These are phyloP conservation scores for Toxotes jaculatrix DNA, from an alignment of 2,113 vertebrate species.

Conservation along the genomic window DNA sequence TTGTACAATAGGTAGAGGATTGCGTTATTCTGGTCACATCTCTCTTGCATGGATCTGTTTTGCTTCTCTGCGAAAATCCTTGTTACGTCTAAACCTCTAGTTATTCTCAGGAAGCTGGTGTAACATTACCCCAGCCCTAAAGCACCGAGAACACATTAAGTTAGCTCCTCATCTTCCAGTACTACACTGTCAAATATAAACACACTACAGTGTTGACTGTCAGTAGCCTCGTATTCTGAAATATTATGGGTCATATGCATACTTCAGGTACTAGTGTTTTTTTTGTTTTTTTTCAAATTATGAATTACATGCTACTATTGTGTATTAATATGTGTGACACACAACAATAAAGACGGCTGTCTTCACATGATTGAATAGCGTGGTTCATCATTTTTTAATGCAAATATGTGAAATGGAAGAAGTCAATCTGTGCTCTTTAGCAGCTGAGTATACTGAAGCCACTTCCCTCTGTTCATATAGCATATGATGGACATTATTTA, in stretches of 20 bases:
- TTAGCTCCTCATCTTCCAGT: constrained; percentile 30
- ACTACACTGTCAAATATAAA: constrained; percentile 58
- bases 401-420: constrained; percentile 63
- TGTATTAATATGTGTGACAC: constrained; percentile 30
- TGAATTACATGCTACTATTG: not conserved
- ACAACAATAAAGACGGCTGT: constrained; percentile 45
- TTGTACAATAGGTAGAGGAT: constrained; percentile 46
- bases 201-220: constrained; percentile 31
- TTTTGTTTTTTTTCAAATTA: too few species aligned
- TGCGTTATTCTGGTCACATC: constrained; percentile 37
- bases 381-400: constrained; percentile 75
- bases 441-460: constrained; percentile 56
- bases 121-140: constrained; percentile 49
- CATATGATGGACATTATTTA: constrained; percentile 74
- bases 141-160: constrained; percentile 39
- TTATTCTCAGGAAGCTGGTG: constrained; percentile 50
- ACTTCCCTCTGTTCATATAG: constrained; percentile 42
- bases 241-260: not conserved
- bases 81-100: constrained; percentile 38
- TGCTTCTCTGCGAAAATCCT: constrained; percentile 49
- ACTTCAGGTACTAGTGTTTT: not conserved
- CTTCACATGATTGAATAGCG: constrained; percentile 49
- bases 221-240: constrained; percentile 4
- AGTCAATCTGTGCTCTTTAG: constrained; percentile 66
- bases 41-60: constrained; percentile 48